phyloP scores from a whole-genome alignment of 1,140 invertebrate species.

The Ostrea denselamellosa region DNA sequence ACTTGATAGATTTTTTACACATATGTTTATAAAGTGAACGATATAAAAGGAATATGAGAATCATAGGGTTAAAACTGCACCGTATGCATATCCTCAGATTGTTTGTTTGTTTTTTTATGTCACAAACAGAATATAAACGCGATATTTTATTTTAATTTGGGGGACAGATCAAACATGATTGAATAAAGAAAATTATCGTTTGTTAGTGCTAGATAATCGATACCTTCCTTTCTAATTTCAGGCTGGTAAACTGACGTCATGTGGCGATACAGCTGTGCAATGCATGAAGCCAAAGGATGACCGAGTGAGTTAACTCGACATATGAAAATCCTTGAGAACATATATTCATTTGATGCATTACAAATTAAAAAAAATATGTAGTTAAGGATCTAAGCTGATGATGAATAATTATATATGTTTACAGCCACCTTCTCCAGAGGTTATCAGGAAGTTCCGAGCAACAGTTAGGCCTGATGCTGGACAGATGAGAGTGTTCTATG shows the following conservation, averaged over 20 bases:
- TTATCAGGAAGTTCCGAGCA: constrained; percentile 73
- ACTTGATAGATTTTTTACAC: background rate
- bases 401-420: constrained; percentile 37
- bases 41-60: too few species aligned
- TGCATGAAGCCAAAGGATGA: constrained; percentile 71
- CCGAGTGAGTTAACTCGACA: constrained; percentile 62
- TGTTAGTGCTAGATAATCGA: background rate
- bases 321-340: background rate
- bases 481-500: constrained; percentile 75
- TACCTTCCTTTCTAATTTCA: constrained; percentile 59
- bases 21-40: too few species aligned
- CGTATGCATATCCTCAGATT: too few species aligned
- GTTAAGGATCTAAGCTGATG: background rate
- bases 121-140: too few species aligned
- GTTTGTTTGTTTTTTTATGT: too few species aligned
- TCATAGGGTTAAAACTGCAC: too few species aligned
- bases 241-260: constrained; percentile 77
- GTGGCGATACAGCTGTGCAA: constrained; percentile 72
- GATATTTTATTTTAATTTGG: too few species aligned
- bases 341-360: background rate
- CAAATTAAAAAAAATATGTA: background rate
- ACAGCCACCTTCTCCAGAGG: constrained; percentile 74
- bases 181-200: background rate
- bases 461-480: constrained; percentile 74
- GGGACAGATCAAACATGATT: background rate